Conservation (phyloP, 2,113 vertebrate species). For the Fukomys damarensis region DNA sequence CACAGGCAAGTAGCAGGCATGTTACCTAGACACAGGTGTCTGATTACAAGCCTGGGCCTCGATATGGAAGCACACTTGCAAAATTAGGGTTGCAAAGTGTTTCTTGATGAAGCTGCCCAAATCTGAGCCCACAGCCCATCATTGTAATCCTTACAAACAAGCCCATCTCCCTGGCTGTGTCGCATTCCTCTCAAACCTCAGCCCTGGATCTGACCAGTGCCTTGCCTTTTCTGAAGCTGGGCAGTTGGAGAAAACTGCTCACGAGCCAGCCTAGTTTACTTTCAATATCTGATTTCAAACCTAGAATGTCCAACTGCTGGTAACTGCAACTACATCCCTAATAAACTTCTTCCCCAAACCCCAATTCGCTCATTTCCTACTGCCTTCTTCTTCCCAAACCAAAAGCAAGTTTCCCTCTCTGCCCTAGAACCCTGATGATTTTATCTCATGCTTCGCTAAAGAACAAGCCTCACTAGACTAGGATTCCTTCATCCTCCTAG, state of each 20-base stretch:
- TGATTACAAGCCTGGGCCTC: constrained; percentile 23
- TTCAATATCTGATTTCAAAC: constrained; percentile 46
- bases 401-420: background rate
- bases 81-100: constrained; percentile 56
- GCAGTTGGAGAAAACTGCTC: constrained; percentile 66
- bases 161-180: background rate
- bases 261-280: constrained; percentile 22
- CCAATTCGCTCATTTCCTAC: background rate
- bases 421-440: background rate
- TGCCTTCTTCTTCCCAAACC: background rate
- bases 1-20: background rate
- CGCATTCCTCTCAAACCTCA: constrained; percentile 30
- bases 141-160: constrained; percentile 70
- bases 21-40: constrained; percentile 21
- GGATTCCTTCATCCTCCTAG: background rate
- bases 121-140: constrained; percentile 16
- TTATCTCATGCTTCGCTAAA: background rate
- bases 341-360: constrained; percentile 37
- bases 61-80: constrained; percentile 35
- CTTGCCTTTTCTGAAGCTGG: constrained; percentile 44
- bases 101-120: constrained; percentile 65
- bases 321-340: background rate
- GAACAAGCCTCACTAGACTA: background rate
- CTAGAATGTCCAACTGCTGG: constrained; percentile 16
- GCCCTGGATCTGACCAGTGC: constrained; percentile 41